A percentile compares a stretch with the other conserved stretches of the same genome.
Evolutionary conservation across 2,888 invertebrate species (phyloP).

Genomic region (Eumerus sabulonum): DNA sequence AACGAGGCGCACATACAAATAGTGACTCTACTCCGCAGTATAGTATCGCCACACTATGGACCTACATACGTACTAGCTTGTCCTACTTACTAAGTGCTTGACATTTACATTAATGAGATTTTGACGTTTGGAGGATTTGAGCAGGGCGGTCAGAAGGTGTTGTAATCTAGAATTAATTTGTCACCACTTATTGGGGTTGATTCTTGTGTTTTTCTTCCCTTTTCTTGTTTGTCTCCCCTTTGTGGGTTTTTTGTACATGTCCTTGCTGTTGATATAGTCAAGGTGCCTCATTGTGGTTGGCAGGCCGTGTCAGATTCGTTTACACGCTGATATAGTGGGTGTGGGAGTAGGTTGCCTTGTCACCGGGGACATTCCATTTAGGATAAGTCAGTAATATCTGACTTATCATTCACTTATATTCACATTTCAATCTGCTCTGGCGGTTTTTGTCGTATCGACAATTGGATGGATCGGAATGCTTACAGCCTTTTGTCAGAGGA

Average conservation of each 20-base stretch:
- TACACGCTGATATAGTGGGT: no score
- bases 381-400: no score
- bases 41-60: slow-evolving; percentile 36
- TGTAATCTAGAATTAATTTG: slow-evolving; percentile 22
- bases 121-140: slow-evolving; percentile 38
- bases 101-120: slow-evolving; percentile 39
- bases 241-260: no score
- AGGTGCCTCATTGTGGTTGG: neutral
- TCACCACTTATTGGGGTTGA: slow-evolving; percentile 9
- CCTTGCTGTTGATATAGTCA: neutral
- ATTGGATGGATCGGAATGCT: no score
- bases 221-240: no score
- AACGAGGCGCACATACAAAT: slow-evolving; percentile 17
- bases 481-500: no score
- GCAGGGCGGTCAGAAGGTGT: neutral
- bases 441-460: no score
- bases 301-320: neutral
- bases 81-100: slow-evolving; percentile 42
- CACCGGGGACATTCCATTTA: neutral
- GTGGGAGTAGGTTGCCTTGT: no score
- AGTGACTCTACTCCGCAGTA: slow-evolving; percentile 10
- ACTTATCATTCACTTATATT: no score
- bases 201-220: neutral
- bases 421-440: no score
- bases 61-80: no score